phyloP scores from a whole-genome alignment of 2,113 vertebrate species.

The Mus musculus region DNA sequence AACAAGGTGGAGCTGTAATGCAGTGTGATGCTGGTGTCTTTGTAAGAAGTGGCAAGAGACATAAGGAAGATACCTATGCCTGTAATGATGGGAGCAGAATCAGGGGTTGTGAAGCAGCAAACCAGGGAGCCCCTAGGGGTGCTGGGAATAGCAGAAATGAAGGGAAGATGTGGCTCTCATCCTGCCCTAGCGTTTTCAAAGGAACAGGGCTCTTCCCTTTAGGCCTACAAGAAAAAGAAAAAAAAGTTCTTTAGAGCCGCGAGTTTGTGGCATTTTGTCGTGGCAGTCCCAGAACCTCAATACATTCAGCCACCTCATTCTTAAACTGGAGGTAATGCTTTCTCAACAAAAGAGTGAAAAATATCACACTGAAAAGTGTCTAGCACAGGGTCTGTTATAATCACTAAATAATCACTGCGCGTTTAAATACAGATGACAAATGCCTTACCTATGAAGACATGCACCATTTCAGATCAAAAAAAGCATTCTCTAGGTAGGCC shows the following conservation, averaged over 20 bases:
- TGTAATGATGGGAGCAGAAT: not conserved
- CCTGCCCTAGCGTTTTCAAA: not conserved
- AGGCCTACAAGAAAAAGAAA: not conserved
- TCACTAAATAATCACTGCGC: not conserved
- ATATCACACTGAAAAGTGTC: not conserved
- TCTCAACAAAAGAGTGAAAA: not conserved
- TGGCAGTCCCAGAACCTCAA: not conserved
- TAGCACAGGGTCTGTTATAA: not conserved
- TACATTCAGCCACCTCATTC: not conserved
- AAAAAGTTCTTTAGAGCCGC: not conserved
- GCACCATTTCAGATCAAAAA: slow-evolving; percentile 25
- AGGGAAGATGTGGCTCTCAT: not conserved
- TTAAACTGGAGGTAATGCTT: not conserved
- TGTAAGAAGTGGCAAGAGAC: not conserved
- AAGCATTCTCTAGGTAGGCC: not conserved
- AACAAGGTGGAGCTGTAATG: not conserved
- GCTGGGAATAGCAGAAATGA: not conserved
- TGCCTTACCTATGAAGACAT: not conserved
- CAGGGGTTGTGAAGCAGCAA: not conserved
- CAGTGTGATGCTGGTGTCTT: not conserved
- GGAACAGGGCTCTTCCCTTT: not conserved
- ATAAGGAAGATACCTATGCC: not conserved
- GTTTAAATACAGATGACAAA: slow-evolving; percentile 34
- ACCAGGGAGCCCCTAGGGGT: not conserved
- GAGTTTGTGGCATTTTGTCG: not conserved